A percentile compares a stretch with the other conserved stretches of the same genome.
These are phyloP conservation scores for Manduca sexta DNA, from an alignment of 1,140 invertebrate genomes.

Conservation along the genomic window DNA sequence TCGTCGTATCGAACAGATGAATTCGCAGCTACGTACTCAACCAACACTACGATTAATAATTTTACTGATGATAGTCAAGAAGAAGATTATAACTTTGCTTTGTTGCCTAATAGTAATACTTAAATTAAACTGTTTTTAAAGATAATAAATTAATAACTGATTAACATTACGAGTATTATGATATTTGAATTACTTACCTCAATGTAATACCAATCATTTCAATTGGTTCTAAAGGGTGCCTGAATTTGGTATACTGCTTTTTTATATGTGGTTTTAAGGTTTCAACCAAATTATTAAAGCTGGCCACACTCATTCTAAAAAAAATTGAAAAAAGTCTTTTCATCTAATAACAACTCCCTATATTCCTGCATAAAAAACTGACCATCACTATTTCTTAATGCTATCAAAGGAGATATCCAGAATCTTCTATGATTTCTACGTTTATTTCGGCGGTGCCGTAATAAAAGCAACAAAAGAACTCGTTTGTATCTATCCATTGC, in stretches of 20 bases:
- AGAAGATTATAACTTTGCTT: constrained; percentile 25
- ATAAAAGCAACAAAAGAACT: constrained; percentile 22
- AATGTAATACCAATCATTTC: constrained; percentile 13
- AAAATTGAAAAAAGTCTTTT: constrained; percentile 19
- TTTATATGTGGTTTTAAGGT: no score
- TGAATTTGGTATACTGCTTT: no score
- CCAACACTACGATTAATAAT: constrained; percentile 19
- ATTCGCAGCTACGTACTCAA: constrained; percentile 19
- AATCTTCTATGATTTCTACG: constrained; percentile 24
- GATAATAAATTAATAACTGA: constrained; percentile 12
- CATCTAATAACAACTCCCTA: constrained; percentile 21
- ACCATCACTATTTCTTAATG: constrained; percentile 32
- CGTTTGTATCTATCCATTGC: constrained; percentile 27
- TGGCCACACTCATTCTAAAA: background rate
- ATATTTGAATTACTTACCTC: constrained; percentile 18
- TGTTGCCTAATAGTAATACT: constrained; percentile 15
- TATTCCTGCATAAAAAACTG: constrained; percentile 25
- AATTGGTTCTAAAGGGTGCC: background rate
- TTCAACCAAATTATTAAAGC: background rate
- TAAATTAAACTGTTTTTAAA: constrained; percentile 17
- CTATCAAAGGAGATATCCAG: constrained; percentile 28
- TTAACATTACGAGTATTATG: constrained; percentile 8
- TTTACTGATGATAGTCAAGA: constrained; percentile 24
- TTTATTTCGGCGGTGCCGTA: constrained; percentile 22
- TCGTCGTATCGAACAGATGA: constrained; percentile 18